These are phyloP conservation scores for Mermis nigrescens DNA, from an alignment of 2,888 invertebrate genomes.

Conservation along the genomic window DNA sequence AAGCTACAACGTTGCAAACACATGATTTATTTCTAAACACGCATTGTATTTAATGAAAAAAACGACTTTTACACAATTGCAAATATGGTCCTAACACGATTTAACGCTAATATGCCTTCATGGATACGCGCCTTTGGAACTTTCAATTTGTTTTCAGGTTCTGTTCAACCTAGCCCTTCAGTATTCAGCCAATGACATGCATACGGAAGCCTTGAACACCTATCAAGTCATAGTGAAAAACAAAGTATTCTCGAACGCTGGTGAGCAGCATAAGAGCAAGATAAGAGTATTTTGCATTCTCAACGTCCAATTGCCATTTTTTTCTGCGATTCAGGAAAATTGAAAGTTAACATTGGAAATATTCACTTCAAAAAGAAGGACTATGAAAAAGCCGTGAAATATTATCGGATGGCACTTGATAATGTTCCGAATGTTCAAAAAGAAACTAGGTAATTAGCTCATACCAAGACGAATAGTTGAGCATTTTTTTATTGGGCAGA, in stretches of 20 bases:
- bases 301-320: neutral
- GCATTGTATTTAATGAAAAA: no score
- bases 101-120: neutral
- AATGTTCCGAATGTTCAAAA: slow-evolving; percentile 77
- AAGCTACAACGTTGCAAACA: no score
- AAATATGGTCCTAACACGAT: neutral
- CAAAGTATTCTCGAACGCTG: slow-evolving; percentile 61
- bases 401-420: slow-evolving; percentile 94
- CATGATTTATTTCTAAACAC: no score
- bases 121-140: neutral
- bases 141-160: slow-evolving; percentile 43
- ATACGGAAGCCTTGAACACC: slow-evolving; percentile 80
- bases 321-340: slow-evolving; percentile 41
- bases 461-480: no score
- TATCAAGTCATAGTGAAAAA: slow-evolving; percentile 77
- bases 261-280: neutral
- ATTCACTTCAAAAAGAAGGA: slow-evolving; percentile 77
- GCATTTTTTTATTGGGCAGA: no score
- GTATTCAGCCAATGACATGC: slow-evolving; percentile 80
- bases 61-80: no score
- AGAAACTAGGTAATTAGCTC: slow-evolving; percentile 53
- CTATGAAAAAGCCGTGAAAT: slow-evolving; percentile 82
- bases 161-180: slow-evolving; percentile 86
- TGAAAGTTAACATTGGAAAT: slow-evolving; percentile 94
- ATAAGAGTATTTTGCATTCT: no score